Evolutionary conservation across 2,888 invertebrate genomes (phyloP).

Genomic region (Lamellibrachia satsuma): DNA sequence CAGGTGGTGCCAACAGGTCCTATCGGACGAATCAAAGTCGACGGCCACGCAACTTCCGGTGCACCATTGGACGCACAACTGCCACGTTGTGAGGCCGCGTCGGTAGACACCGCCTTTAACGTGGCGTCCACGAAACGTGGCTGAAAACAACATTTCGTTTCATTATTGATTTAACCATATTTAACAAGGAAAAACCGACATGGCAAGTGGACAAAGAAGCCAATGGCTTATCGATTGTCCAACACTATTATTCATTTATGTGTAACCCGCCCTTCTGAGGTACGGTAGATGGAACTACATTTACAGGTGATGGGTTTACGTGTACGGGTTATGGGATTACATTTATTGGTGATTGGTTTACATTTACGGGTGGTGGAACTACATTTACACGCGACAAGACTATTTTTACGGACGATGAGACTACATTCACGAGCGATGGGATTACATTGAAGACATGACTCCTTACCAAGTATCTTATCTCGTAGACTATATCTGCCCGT

Average conservation of each 20-base stretch:
- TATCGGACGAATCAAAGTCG: constrained; percentile 33
- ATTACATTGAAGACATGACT: neutral
- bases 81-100: constrained; percentile 18
- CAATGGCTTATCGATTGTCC: too few species aligned
- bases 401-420: neutral
- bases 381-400: neutral
- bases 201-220: too few species aligned
- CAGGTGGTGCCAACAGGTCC: constrained; percentile 38
- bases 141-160: neutral
- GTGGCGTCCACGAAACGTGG: constrained; percentile 18
- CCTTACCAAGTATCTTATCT: neutral
- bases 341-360: neutral
- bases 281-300: neutral
- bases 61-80: constrained; percentile 29
- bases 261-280: too few species aligned
- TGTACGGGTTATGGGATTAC: neutral
- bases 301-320: neutral
- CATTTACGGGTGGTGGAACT: neutral
- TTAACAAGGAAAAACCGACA: too few species aligned
- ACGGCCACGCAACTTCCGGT: constrained; percentile 31
- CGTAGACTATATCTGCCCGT: neutral
- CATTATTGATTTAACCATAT: neutral
- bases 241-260: too few species aligned
- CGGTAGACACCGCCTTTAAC: constrained; percentile 22
- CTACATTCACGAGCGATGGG: neutral